Conservation (phyloP, 2,888 invertebrate genomes). For the Metallyticus violacea region DNA sequence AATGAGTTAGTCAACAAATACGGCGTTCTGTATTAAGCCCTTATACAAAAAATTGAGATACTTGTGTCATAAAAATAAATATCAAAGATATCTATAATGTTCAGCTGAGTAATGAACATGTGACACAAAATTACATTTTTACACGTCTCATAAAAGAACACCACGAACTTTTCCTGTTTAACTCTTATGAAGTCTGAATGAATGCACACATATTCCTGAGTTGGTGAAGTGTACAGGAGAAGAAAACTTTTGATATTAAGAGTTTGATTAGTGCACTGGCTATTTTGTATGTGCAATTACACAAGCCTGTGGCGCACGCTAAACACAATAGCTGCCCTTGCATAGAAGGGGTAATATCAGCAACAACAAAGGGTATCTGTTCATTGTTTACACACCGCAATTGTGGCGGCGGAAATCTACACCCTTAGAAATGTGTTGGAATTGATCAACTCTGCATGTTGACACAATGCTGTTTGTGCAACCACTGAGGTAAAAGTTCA, state of each 20-base stretch:
- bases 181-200: too few relatives aligned
- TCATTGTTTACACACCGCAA: neutral
- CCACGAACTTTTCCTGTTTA: too few relatives aligned
- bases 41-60: too few relatives aligned
- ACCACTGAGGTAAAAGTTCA: neutral
- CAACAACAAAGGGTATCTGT: neutral
- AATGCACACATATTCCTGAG: neutral
- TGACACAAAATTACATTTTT: too few relatives aligned
- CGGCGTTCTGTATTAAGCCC: too few relatives aligned
- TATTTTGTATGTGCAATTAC: neutral
- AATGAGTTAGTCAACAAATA: too few relatives aligned
- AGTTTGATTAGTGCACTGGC: neutral
- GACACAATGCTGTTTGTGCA: neutral
- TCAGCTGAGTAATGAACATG: too few relatives aligned
- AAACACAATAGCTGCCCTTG: neutral
- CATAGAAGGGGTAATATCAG: neutral
- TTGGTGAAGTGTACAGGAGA: neutral
- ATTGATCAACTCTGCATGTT: neutral
- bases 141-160: too few relatives aligned
- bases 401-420: neutral
- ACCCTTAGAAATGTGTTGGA: neutral
- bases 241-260: neutral
- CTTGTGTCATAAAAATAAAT: too few relatives aligned
- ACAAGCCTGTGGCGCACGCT: too few relatives aligned
- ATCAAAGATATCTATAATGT: too few relatives aligned